These are phyloP conservation scores for Allygus modestus DNA, from an alignment of 2,888 invertebrate species.

Conservation along the genomic window DNA sequence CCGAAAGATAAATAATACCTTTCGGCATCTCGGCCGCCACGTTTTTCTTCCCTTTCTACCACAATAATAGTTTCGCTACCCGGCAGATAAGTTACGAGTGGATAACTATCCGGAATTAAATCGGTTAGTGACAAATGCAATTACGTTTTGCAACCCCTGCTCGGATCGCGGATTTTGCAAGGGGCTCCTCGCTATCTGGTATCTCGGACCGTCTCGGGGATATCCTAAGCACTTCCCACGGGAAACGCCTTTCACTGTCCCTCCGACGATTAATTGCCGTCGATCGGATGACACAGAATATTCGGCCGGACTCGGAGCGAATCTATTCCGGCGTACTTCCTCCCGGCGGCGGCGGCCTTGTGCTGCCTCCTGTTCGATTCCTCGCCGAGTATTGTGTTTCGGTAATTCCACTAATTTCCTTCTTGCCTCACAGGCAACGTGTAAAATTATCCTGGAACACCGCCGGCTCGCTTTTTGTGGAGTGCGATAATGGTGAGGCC, in stretches of 20 bases:
- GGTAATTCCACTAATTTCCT: conserved; percentile 35
- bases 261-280: conserved; percentile 39
- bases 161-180: conserved; percentile 30
- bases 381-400: conserved; percentile 48
- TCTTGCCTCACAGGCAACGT: conserved; percentile 26
- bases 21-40: conserved; percentile 60
- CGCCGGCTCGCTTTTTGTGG: neutral
- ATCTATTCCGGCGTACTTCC: conserved; percentile 44
- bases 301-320: conserved; percentile 49
- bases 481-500: neutral
- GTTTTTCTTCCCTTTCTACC: conserved; percentile 49
- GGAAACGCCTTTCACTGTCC: conserved; percentile 53
- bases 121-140: conserved; percentile 49
- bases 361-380: conserved; percentile 24
- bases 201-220: neutral
- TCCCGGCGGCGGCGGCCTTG: conserved; percentile 27
- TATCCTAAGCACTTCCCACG: conserved; percentile 35
- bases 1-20: conserved; percentile 61
- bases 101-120: conserved; percentile 54
- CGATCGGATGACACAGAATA: conserved; percentile 32
- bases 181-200: neutral
- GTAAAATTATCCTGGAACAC: conserved; percentile 18
- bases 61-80: conserved; percentile 51
- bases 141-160: conserved; percentile 35
- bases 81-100: conserved; percentile 43